Evolutionary conservation across 2,888 invertebrate species (phyloP).

Genomic region (Chromoteleia sp.): DNA sequence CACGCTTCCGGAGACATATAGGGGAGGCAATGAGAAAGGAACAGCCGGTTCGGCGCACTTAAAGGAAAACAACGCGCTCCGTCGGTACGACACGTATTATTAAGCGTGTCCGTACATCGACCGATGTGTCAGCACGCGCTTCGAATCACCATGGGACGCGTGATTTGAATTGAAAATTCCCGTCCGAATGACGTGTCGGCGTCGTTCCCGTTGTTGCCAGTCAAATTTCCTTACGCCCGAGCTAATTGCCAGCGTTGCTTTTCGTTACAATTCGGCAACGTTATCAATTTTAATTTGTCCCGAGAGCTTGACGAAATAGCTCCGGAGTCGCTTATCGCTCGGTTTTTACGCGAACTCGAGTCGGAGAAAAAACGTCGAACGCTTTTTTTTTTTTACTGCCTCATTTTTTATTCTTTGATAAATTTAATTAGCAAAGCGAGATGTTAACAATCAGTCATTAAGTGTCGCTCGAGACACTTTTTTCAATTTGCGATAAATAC

Average conservation of each 20-base stretch:
- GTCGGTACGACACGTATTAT: constrained; percentile 77
- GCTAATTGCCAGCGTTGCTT: constrained; percentile 11
- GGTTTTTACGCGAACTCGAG: constrained; percentile 26
- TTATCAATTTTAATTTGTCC: constrained; percentile 54
- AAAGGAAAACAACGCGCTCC: constrained; percentile 59
- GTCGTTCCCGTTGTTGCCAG: constrained; percentile 13
- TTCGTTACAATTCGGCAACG: not conserved
- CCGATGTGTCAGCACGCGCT: constrained; percentile 77
- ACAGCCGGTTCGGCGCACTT: constrained; percentile 48
- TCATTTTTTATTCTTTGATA: constrained; percentile 38
- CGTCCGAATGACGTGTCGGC: not conserved
- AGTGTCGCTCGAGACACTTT: constrained; percentile 65
- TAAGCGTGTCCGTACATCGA: constrained; percentile 79
- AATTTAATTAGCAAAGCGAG: constrained; percentile 68
- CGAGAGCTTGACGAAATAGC: constrained; percentile 49
- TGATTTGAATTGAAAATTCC: constrained; percentile 58
- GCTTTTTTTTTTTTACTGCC: constrained; percentile 9
- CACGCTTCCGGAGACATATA: constrained; percentile 85
- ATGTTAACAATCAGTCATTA: constrained; percentile 69
- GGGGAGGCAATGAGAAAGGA: constrained; percentile 83
- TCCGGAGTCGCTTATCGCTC: constrained; percentile 26
- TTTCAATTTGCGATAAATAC: constrained; percentile 64
- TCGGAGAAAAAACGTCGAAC: constrained; percentile 12
- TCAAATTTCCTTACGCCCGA: constrained; percentile 21
- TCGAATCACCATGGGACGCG: constrained; percentile 60